Base-by-base conservation (phyloP, 2,888 invertebrate species). In the Eupithecia abbreviata region DNA sequence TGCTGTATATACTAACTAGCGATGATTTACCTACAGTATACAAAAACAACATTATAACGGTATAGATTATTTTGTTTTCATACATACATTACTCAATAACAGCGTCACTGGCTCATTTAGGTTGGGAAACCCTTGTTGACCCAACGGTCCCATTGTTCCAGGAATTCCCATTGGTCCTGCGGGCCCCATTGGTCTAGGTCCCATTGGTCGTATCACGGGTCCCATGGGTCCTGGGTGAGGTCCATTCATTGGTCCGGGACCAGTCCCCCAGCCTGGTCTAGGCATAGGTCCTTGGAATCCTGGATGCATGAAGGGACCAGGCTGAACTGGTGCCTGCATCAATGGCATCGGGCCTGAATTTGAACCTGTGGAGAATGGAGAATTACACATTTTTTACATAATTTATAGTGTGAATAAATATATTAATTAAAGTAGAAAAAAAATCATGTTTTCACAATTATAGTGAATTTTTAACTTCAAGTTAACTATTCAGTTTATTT, bases 51-150 rank as follows among this genome's bases (percentile, higher is more conserved):
- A 4, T 10, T 62, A 30, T 30, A 58, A 3, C 3, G 18, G 3
- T n/a, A 7, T 58, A 15, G 12, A 15, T 51, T 13, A 51, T 15
- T 9, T 51, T 1, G 18, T 58, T 58, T 9, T 47, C 3, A 12
- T 70, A 75, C 77, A 68, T n/a, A 78, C 77, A 75, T 75, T 78
- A 41, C 82, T 81, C 71, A 90, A 82, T 67, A 83, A 84, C n/a
- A 90, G 73, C 68, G 80, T 84, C 15, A 82, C 83, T 2, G 81
- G 83, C 76, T 81, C 84, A 75, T 80, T 78, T 5, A 77, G 66
- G 12, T 68, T 68, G n/a, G 67, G n/a, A 45, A 68, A 68, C n/a
- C 43, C 43, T 43, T 68, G 67, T 2, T 9, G 42, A 10, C 43
- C 67, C 43, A 62, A 12, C 10, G 67, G n/a, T 43, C 67, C 67